These are phyloP conservation scores for Chitala chitala DNA, from an alignment of 2,113 vertebrate genomes.

Conservation along the genomic window DNA sequence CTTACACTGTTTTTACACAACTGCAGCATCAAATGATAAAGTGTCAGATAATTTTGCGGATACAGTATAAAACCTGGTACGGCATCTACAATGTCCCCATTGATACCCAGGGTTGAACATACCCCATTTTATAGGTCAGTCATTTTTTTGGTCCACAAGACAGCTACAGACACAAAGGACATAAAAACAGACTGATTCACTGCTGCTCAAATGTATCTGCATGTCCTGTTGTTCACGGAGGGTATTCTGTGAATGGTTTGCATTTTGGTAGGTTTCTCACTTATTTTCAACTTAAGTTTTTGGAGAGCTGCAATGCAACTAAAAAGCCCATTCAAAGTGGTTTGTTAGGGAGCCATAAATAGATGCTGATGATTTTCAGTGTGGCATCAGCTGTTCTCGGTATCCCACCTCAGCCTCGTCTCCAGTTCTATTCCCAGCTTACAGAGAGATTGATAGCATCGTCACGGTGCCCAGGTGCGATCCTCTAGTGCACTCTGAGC, in stretches of 20 bases:
- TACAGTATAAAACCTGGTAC: not conserved
- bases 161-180: not conserved
- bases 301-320: not conserved
- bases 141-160: not conserved
- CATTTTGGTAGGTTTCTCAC: not conserved
- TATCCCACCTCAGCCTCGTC: not conserved
- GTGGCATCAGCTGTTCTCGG: too few species aligned
- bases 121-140: slow-evolving; percentile 13
- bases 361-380: not conserved
- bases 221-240: not conserved
- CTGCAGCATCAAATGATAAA: not conserved
- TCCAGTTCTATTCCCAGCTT: not conserved
- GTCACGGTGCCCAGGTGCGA: not conserved
- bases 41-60: not conserved
- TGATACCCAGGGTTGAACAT: slow-evolving; percentile 5
- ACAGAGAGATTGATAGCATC: not conserved
- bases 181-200: slow-evolving; percentile 18
- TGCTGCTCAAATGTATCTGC: not conserved
- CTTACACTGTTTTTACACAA: too few species aligned
- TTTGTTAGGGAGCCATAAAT: not conserved
- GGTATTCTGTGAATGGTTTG: slow-evolving; percentile 1
- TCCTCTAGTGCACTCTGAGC: not conserved
- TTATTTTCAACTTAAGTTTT: not conserved
- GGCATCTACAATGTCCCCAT: not conserved
- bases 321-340: not conserved